Base-by-base conservation (phyloP, 2,888 invertebrate genomes). In the Dynastes maya region DNA sequence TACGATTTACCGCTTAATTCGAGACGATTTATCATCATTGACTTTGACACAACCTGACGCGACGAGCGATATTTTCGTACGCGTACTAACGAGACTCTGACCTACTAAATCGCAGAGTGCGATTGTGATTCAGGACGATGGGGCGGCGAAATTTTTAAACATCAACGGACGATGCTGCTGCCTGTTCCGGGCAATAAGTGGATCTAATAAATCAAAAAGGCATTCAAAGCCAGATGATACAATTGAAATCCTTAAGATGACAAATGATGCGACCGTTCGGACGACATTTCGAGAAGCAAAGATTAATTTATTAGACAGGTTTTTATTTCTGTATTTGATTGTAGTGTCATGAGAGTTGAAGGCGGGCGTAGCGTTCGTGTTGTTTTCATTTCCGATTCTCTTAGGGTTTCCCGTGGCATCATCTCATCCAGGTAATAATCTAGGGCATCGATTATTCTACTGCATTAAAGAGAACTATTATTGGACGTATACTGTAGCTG, bases 241-340 rank as follows among this genome's bases (percentile, higher is more conserved):
- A 68, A 68, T 68, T 68, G 68, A 51, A 68, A 68, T 68, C 68
- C 49, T 68, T 51, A 68, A 68, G 29, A 68, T 68, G 68, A 68
- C 68, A 68, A 68, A 68, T 51, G 68, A 68, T 51, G 68, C 68
- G 1, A 16, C 68, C 11, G 9, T 51, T 51, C 6, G 68, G 22
- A 51, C 22, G 68, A 68, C 51, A 68, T 68, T 27, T 51, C 68
- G 68, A 68, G 51, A 51, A 51, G 29, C 51, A 27, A 29, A 68
- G 68, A 68, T 68, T 68, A 68, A 68, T 68, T 29, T 68, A 68
- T 68, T 68, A 68, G 68, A 9, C 13, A 27, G 27, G 29, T 49
- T 53, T 53, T 51, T 51, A 51, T 49, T 68, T 27, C 22, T 68
- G 67, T 68, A 45, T 67, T 68, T 53, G 49, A 68, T 63, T 27